A percentile compares a stretch with the other conserved stretches of the same genome.
These are phyloP conservation scores for Bembecia ichneumoniformis DNA, from an alignment of 2,888 invertebrate genomes.

Conservation along the genomic window DNA sequence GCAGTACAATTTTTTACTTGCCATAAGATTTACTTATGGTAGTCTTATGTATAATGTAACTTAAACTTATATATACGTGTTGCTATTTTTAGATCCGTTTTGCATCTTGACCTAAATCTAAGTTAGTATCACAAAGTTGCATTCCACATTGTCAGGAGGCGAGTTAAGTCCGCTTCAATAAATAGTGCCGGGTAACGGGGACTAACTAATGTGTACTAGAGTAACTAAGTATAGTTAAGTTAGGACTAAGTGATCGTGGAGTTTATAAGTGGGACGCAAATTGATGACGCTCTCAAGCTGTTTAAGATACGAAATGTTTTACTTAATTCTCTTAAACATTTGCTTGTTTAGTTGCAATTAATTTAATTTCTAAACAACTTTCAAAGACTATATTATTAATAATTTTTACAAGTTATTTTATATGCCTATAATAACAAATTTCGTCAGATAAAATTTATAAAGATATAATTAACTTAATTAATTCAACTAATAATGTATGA, in stretches of 20 bases:
- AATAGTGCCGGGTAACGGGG: neutral
- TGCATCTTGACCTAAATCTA: neutral
- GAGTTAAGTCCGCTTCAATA: slow-evolving; percentile 3
- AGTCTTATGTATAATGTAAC: too few species aligned
- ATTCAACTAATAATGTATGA: too few species aligned
- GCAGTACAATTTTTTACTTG: too few species aligned
- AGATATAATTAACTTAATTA: too few species aligned
- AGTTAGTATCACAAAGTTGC: neutral
- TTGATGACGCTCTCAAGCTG: slow-evolving; percentile 16
- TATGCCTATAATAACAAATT: too few species aligned
- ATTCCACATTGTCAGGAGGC: slow-evolving; percentile 2
- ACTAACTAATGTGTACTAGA: slow-evolving; percentile 5
- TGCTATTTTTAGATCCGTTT: too few species aligned
- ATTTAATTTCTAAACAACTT: too few species aligned
- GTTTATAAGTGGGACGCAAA: slow-evolving; percentile 16
- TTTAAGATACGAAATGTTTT: slow-evolving; percentile 7
- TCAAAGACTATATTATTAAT: too few species aligned
- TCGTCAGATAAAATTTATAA: too few species aligned
- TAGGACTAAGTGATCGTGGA: slow-evolving; percentile 9
- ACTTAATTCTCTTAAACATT: neutral
- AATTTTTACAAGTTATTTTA: too few species aligned
- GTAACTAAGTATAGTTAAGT: slow-evolving; percentile 2
- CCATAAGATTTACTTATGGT: too few species aligned
- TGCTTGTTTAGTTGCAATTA: neutral
- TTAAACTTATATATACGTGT: too few species aligned